Base-by-base conservation (phyloP, 2,113 vertebrate genomes). In the Neomonachus schauinslandi region DNA sequence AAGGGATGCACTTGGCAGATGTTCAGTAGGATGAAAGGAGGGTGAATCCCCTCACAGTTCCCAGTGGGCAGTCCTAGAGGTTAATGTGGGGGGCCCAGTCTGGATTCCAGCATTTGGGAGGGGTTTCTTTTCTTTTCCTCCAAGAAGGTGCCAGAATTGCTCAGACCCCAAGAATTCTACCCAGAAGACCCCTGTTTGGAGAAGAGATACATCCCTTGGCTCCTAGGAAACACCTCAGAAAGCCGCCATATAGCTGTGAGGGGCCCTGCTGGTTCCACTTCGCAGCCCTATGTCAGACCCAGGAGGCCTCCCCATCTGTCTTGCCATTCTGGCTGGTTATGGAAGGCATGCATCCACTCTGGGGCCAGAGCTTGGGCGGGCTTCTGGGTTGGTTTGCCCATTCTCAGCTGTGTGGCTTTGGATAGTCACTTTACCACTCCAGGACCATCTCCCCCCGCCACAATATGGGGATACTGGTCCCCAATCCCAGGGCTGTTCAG, bases 91-190 rank as follows among this genome's bases (percentile, higher is more conserved):
- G 2, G 14, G 22, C 4, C 8, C n/a, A 10, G 53, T 9, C 36
- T 89, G 87, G 33, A 51, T 36, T 87, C 49, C 9, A 84, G 15
- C 22, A 39, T 65, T 79, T 57, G 51, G 63, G 63, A 89, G 79
- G 19, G 33, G 9, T n/a, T 53, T 90, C 76, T 72, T 55, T 76
- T 79, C 19, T 21, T 83, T 94, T 63, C 61, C 31, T 61, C 28
- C 5, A 53, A 85, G 14, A 94, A 95, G 46, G 26, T 65, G 84
- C 26, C 39, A 91, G 77, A 94, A 74, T 89, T 49, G 79, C 36
- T 92, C 13, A 76, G 83, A 72, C 28, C 36, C 42, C 28, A 74
- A 82, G 36, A 93, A 83, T 80, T 89, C 61, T 53, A 31, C 16
- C 59, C 55, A 84, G 51, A 76, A 91, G 83, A 46, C 5, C n/a